These are phyloP conservation scores for Silurus aristotelis DNA, from an alignment of 2,797 vertebrate genomes.

Conservation along the genomic window DNA sequence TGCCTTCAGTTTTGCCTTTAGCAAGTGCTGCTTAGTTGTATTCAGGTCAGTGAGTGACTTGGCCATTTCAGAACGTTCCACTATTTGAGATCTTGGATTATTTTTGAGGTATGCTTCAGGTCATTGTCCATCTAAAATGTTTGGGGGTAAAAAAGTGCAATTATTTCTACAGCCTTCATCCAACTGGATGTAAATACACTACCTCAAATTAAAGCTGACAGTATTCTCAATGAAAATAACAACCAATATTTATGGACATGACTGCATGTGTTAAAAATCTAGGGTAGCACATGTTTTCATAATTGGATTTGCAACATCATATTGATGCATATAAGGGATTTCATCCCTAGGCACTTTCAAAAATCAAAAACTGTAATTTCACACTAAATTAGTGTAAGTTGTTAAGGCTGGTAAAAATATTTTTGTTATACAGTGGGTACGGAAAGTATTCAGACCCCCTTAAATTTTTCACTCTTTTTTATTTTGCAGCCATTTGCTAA, in stretches of 20 bases:
- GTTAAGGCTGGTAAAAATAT: conserved; percentile 27
- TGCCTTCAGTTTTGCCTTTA: neutral
- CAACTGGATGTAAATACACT: neutral
- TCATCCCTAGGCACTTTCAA: conserved; percentile 39
- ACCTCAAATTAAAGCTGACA: neutral
- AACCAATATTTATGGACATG: neutral
- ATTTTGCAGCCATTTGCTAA: no score
- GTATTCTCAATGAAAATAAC: neutral
- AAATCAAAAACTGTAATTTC: neutral
- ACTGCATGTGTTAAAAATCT: conserved; percentile 25
- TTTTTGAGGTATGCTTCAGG: neutral
- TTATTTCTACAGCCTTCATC: neutral
- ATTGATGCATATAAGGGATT: conserved; percentile 42
- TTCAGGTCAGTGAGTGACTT: neutral
- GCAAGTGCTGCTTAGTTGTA: neutral
- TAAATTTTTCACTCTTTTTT: no score
- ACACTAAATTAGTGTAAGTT: conserved; percentile 27
- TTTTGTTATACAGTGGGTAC: neutral
- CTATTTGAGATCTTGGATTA: neutral
- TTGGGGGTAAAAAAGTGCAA: neutral
- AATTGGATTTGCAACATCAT: conserved; percentile 49
- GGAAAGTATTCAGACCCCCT: no score
- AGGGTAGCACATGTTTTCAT: conserved; percentile 38
- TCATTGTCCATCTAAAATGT: neutral
- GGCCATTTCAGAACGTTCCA: neutral